phyloP scores from a whole-genome alignment of 2,113 vertebrate genomes.

The Tamias sibiricus region DNA sequence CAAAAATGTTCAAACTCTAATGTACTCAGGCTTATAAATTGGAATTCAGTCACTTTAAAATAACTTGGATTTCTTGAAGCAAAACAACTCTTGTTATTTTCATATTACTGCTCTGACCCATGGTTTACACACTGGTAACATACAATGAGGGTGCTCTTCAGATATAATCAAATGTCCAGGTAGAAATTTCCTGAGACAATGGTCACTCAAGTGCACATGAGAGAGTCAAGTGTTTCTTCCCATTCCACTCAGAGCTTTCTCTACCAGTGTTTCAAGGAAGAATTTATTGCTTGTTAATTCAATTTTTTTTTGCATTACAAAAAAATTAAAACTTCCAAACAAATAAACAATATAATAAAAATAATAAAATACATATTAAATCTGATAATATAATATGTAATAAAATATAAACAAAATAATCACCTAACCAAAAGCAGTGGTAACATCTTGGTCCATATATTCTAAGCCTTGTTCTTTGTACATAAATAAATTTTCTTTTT shows the following conservation, averaged over 20 bases:
- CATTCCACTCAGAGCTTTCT: background rate
- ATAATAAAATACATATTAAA: too few species aligned
- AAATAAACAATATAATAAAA: background rate
- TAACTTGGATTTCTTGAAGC: conserved; percentile 68
- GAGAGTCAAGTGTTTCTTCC: background rate
- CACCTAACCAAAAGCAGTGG: background rate
- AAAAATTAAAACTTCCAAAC: background rate
- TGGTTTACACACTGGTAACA: conserved; percentile 1
- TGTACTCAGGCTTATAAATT: conserved; percentile 64
- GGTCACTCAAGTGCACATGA: background rate
- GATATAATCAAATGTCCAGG: background rate
- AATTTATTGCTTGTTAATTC: background rate
- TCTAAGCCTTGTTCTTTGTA: background rate
- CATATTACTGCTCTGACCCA: conserved; percentile 40
- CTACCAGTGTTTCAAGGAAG: background rate
- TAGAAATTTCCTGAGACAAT: background rate
- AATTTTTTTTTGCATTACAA: background rate
- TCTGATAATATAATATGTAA: too few species aligned
- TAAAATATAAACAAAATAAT: background rate
- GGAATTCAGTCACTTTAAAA: conserved; percentile 68
- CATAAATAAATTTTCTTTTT: background rate
- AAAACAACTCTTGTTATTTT: conserved; percentile 68
- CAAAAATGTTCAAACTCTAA: conserved; percentile 73
- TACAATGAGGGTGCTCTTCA: background rate
- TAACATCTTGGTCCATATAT: background rate